Evolutionary conservation across 2,888 invertebrate genomes (phyloP).

Genomic region (Acrobasis repandana): DNA sequence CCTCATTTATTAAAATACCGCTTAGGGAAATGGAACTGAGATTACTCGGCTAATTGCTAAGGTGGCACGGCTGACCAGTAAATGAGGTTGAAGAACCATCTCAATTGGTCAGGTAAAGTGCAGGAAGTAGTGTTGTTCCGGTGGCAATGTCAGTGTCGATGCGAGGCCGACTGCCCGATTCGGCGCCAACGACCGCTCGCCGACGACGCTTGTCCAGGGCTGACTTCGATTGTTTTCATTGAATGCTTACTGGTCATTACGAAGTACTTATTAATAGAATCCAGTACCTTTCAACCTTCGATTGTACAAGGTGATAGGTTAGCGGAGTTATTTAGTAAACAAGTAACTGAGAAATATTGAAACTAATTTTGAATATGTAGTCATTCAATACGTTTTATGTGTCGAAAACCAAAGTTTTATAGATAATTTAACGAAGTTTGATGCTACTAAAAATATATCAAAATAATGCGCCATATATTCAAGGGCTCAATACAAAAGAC

Average conservation of each 20-base stretch:
- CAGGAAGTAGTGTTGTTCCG: slow-evolving; percentile 69
- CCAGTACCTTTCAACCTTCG: neutral
- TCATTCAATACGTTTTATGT: too few relatives aligned
- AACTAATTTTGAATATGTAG: too few relatives aligned
- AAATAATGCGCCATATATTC: neutral
- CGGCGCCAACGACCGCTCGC: slow-evolving; percentile 47
- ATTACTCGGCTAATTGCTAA: slow-evolving; percentile 10
- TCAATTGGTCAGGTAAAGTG: slow-evolving; percentile 39
- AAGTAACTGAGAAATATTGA: too few relatives aligned
- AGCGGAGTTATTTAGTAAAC: neutral
- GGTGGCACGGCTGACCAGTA: neutral
- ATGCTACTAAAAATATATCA: neutral
- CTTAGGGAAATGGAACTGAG: slow-evolving; percentile 1
- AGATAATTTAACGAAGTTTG: neutral
- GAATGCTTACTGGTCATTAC: slow-evolving; percentile 10
- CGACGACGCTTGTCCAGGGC: slow-evolving; percentile 16
- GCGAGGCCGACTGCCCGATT: slow-evolving; percentile 58
- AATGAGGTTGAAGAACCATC: slow-evolving; percentile 33
- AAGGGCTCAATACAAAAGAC: slow-evolving; percentile 32
- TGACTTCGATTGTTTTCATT: slow-evolving; percentile 6
- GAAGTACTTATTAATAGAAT: slow-evolving; percentile 1
- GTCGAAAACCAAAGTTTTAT: too few relatives aligned
- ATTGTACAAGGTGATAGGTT: neutral
- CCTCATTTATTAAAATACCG: slow-evolving; percentile 12
- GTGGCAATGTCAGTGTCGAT: slow-evolving; percentile 70